Percentiles rank a stretch among this genome's conserved stretches.
Evolutionary conservation across 2,888 invertebrate species (phyloP).

Genomic region (Carterocephalus palaemon): DNA sequence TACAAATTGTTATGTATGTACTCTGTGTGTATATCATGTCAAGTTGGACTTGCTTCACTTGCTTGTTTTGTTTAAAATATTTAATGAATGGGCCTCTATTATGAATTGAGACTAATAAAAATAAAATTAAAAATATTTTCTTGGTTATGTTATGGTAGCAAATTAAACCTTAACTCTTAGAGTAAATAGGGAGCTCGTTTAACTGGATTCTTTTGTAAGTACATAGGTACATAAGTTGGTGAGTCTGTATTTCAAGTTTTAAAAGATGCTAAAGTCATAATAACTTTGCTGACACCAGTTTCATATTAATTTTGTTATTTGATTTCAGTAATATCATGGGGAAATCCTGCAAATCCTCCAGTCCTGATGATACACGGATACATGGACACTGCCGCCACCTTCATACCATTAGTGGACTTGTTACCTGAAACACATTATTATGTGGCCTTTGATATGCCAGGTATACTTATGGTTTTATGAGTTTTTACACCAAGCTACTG

Average conservation of each 20-base stretch:
- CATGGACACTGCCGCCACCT: conserved; percentile 79
- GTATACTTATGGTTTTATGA: conserved; percentile 33
- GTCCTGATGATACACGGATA: conserved; percentile 77
- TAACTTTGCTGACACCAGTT: neutral
- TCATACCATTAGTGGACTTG: conserved; percentile 68
- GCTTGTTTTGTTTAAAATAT: too few species aligned
- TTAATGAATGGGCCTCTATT: too few species aligned
- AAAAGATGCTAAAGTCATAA: neutral
- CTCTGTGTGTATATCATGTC: too few species aligned
- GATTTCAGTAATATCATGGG: conserved; percentile 77
- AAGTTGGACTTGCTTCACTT: too few species aligned
- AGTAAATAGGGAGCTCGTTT: conserved; percentile 38
- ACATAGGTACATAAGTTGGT: neutral
- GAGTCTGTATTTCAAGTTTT: neutral
- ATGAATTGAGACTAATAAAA: too few species aligned
- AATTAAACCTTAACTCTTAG: too few species aligned
- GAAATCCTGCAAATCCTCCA: conserved; percentile 57
- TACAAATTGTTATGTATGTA: too few species aligned
- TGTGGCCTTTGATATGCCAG: conserved; percentile 70
- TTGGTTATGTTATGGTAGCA: too few species aligned
- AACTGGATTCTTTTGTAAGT: neutral
- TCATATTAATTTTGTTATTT: conserved; percentile 8
- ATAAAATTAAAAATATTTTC: too few species aligned
- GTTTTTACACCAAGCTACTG: too few species aligned
- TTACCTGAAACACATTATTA: conserved; percentile 55